A percentile compares a stretch with the other conserved stretches of the same genome.
phyloP scores from a whole-genome alignment of 2,113 vertebrate species.

The Macrotus californicus region DNA sequence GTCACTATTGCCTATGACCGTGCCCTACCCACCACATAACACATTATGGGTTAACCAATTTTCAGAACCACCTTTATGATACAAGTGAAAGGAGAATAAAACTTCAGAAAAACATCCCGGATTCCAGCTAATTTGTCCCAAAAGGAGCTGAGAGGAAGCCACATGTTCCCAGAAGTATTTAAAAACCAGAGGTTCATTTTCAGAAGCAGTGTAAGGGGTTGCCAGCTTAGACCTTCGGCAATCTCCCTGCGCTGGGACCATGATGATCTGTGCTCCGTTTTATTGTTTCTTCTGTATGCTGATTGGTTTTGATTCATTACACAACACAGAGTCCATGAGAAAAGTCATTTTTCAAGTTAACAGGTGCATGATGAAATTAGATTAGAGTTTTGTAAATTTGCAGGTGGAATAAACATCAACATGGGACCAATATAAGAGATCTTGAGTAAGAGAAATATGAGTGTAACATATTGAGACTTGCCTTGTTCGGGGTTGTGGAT shows the following conservation, averaged over 20 bases:
- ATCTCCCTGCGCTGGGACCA: neutral
- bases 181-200: conserved; percentile 1
- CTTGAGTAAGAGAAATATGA: conserved; percentile 20
- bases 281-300: conserved; percentile 46
- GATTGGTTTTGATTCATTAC: conserved; percentile 65
- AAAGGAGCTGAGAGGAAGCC: neutral
- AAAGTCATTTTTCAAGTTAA: conserved; percentile 69
- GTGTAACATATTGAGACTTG: neutral
- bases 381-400: conserved; percentile 65
- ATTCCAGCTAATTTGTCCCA: neutral
- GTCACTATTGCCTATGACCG: neutral
- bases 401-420: neutral
- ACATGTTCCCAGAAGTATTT: neutral
- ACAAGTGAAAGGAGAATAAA: neutral
- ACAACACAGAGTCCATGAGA: conserved; percentile 4
- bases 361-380: conserved; percentile 61
- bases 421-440: neutral
- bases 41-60: neutral
- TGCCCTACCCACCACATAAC: neutral
- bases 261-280: neutral
- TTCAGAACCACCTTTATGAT: neutral
- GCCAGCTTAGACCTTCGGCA: neutral
- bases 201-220: neutral
- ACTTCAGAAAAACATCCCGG: conserved; percentile 4
- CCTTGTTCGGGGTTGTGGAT: neutral